A percentile compares a stretch with the other conserved stretches of the same genome.
phyloP scores from a whole-genome alignment of 2,888 invertebrate species.

The Calameuta filiformis region DNA sequence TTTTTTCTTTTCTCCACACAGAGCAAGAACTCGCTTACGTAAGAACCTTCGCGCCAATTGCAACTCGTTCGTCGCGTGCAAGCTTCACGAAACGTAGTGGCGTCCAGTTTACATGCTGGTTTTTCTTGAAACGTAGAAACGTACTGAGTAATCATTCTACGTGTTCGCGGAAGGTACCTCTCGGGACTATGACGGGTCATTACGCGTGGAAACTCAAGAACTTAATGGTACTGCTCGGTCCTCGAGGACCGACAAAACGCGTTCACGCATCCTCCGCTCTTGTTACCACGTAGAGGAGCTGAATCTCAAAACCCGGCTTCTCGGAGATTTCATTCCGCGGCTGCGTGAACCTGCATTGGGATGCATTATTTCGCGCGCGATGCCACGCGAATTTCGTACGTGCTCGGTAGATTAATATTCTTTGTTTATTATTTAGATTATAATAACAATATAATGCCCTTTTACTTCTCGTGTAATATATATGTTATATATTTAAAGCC shows the following conservation, averaged over 20 bases:
- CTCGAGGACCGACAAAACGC: not conserved
- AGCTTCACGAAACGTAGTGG: not conserved
- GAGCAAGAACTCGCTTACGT: not conserved
- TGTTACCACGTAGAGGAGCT: not conserved
- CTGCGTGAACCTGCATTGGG: not conserved
- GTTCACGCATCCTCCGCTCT: not conserved
- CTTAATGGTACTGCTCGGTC: not conserved
- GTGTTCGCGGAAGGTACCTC: not conserved
- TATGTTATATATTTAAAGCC: not conserved
- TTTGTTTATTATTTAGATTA: not conserved
- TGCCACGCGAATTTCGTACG: not conserved
- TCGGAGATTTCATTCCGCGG: conserved; percentile 1
- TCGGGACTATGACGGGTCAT: not conserved
- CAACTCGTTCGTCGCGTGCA: not conserved
- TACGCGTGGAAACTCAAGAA: not conserved
- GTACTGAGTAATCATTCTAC: not conserved
- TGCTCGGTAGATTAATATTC: not conserved
- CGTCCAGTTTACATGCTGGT: not conserved
- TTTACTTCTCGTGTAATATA: not conserved
- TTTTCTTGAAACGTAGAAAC: not conserved
- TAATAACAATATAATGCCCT: not conserved
- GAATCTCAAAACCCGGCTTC: not conserved
- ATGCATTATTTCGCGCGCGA: not conserved
- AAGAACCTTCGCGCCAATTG: not conserved
- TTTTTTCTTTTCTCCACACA: not conserved